Base-by-base conservation (phyloP, 37 sponge, comb jelly and placozoan species). In the Corticium candelabrum region DNA sequence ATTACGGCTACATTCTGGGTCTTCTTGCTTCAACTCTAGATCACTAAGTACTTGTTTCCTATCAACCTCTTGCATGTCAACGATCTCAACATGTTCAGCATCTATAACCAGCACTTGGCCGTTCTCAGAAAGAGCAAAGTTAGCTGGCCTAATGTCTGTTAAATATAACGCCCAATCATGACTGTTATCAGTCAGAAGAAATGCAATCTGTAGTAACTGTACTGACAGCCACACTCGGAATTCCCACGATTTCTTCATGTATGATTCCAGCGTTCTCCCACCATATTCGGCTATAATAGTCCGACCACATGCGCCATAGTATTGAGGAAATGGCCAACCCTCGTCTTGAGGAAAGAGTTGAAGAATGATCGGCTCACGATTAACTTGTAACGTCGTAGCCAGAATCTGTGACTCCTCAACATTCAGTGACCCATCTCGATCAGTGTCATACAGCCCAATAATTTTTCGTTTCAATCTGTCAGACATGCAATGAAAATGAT, bases 271-370 rank as follows among this genome's bases (percentile, higher is more conserved):
- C 31, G 5, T 15, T 30, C 5, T 29, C 4, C 36, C 36, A 34
- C 73, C 31, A 34, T 70, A 4, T 15, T 70, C 73, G 5, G 5
- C 36, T 7, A 70, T 7, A 30, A 70, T 35, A 4, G 21, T 34
- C 36, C 73, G 73, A 34, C 73, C 73, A 15, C 73, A 70, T 7
- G 73, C 73, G 31, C 73, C 73, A 32, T 70, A 34, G 36, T 70
- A 70, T 29, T 70, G 73, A 70, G 36, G 73, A 15, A 70, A 70
- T 34, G 73, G 73, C 73, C 73, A 70, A 15, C 73, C 73, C 4
- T 70, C 35, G 5, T 5, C 31, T 34, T 4, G 5, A 32, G 73
- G 73, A 70, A 70, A 70, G 5, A 15, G 5, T 15, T 70, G 73
- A 50, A 50, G 62, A 27, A 50, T 11, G 21, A 50, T 50, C 21